Base-by-base conservation (phyloP, 2,797 vertebrate species). In the Gymnocypris eckloni region DNA sequence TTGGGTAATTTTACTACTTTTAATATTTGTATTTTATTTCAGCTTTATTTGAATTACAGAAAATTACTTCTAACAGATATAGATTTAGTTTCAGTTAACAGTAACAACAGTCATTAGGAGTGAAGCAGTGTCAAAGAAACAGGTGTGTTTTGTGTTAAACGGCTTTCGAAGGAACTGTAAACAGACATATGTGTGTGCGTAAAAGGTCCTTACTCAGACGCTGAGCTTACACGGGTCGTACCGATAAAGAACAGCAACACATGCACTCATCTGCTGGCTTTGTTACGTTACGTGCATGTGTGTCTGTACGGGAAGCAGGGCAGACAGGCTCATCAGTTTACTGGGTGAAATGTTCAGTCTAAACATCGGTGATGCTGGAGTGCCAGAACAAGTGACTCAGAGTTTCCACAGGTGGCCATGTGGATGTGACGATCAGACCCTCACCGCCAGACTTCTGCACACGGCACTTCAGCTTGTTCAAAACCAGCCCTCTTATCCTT, bases 281-380 rank as follows among this genome's bases (percentile, higher is more conserved):
- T 12, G 12, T 11, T 52, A 28, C 1, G 43, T 79, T 45, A 48
- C 87, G 45, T 79, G 67, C 79, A 22, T 81, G 86, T 87, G 83
- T 78, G 71, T 84, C 45, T 56, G 69, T 28, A 73, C 86, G 92
- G 93, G 94, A 95, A 94, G 93, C 89, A 86, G 89, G 81, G 91
- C 91, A 94, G 94, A 93, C 94, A 91, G 93, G 92, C 92, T 89
- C 70, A 70, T 77, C 39, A 22, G 70, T 87, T 81, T 67, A 64
- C 77, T 77, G 80, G 37, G 82, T 75, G 52, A 71, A 76, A 79
- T 92, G 92, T 90, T 94, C 91, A 93, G 91, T 89, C 93, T 90
- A 92, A 93, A 94, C 94, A 94, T 95, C 93, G 94, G 93, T 92
- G 91, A 92, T 93, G 90, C 93, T 85, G 54, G 73, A 91, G 90